Evolutionary conservation across 2,888 invertebrate species (phyloP).

Genomic region (Sclerodermus sp.): DNA sequence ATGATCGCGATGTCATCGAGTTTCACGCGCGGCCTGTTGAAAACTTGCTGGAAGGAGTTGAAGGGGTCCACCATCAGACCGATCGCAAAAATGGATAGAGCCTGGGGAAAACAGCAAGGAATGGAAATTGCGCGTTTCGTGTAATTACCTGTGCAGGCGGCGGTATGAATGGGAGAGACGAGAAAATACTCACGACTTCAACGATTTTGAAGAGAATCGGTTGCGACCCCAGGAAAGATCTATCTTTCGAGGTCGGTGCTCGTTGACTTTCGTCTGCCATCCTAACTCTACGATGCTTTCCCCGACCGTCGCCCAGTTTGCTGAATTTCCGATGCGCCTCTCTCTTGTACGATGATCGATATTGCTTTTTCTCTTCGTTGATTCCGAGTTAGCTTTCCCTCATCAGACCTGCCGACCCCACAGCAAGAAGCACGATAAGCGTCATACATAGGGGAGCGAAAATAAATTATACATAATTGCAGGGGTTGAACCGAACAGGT

Average conservation of each 20-base stretch:
- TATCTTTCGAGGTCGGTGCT: conserved; percentile 58
- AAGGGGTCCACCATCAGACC: conserved; percentile 69
- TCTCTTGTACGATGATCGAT: conserved; percentile 17
- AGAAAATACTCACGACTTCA: conserved; percentile 67
- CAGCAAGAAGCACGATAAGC: conserved; percentile 16
- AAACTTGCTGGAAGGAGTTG: conserved; percentile 49
- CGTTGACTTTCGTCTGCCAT: conserved; percentile 68
- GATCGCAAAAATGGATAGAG: conserved; percentile 65
- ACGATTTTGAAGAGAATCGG: conserved; percentile 64
- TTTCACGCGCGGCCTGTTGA: conserved; percentile 59
- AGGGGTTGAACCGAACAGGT: too few relatives aligned
- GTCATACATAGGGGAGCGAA: conserved; percentile 2
- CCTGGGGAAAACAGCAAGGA: conserved; percentile 49
- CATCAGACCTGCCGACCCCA: conserved; percentile 19
- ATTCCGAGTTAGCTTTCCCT: conserved; percentile 3
- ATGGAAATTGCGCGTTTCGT: neutral
- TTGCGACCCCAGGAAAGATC: conserved; percentile 53
- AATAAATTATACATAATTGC: too few relatives aligned
- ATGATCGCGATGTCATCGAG: conserved; percentile 67
- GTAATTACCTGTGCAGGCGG: too few relatives aligned
- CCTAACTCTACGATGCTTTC: conserved; percentile 59
- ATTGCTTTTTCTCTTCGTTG: neutral
- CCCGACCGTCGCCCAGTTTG: conserved; percentile 56
- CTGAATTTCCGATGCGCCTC: conserved; percentile 27
- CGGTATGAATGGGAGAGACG: too few relatives aligned